A percentile compares a stretch with the other conserved stretches of the same genome.
These are phyloP conservation scores for Brachirus orientalis DNA, from an alignment of 2,113 vertebrate species.

Conservation along the genomic window DNA sequence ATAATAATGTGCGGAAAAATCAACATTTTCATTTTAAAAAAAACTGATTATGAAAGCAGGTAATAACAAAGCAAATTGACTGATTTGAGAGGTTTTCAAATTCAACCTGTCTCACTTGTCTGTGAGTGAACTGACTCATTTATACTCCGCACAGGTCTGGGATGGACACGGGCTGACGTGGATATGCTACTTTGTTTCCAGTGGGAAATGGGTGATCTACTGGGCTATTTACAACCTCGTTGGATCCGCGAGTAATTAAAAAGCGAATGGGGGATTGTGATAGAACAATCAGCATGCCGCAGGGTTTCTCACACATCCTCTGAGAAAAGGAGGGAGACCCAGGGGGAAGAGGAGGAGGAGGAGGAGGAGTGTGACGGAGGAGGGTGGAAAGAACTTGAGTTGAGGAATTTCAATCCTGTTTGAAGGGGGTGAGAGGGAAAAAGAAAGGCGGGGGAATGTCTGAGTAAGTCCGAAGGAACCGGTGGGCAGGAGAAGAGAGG, in stretches of 20 bases:
- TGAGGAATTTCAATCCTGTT: constrained; percentile 81
- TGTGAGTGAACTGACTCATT: not conserved
- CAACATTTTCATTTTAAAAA: not conserved
- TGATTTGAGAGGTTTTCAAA: not conserved
- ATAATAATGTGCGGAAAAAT: too few relatives aligned
- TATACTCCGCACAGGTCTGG: not conserved
- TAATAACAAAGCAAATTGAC: not conserved
- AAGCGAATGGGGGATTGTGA: constrained; percentile 60
- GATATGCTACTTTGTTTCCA: constrained; percentile 6
- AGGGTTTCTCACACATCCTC: constrained; percentile 68
- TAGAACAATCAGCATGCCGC: constrained; percentile 61
- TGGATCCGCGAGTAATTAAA: constrained; percentile 63
- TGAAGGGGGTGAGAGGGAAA: constrained; percentile 54
- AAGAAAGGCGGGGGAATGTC: constrained; percentile 42
- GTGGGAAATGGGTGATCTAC: constrained; percentile 35
- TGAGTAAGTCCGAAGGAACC: constrained; percentile 45
- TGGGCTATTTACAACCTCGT: constrained; percentile 26
- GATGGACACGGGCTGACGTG: constrained; percentile 2
- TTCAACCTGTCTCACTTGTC: not conserved
- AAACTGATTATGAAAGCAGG: not conserved
- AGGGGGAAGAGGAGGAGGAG: constrained; percentile 28
- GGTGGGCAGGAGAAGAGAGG: constrained; percentile 46
- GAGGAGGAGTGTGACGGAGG: constrained; percentile 35
- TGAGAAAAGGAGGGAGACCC: constrained; percentile 59
- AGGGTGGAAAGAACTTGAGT: constrained; percentile 75